A percentile compares a stretch with the other conserved stretches of the same genome.
These are phyloP conservation scores for Psephotus haematonotus DNA, from an alignment of 2,113 vertebrate genomes.

Conservation along the genomic window DNA sequence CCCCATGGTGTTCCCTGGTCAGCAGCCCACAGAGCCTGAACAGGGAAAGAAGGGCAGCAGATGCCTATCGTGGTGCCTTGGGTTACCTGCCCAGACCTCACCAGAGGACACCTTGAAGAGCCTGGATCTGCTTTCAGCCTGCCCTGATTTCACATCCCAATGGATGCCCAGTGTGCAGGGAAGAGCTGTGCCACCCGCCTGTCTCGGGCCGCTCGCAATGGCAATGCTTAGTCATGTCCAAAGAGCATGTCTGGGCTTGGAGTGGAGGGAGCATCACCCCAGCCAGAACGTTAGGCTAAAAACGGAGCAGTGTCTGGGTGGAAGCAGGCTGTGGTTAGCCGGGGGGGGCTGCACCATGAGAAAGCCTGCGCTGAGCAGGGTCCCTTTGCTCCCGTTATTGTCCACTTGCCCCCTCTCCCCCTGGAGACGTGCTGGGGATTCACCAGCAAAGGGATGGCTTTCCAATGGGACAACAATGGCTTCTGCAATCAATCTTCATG, in stretches of 20 bases:
- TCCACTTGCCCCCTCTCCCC: not conserved
- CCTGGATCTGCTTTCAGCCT: not conserved
- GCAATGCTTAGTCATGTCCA: not conserved
- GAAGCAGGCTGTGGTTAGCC: not conserved
- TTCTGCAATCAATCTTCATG: not conserved
- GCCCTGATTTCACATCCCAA: not conserved
- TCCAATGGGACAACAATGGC: not conserved
- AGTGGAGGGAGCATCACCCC: not conserved
- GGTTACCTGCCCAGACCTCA: not conserved
- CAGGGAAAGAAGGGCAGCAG: not conserved
- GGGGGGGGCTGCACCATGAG: not conserved
- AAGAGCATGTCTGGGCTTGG: not conserved
- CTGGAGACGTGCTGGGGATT: not conserved
- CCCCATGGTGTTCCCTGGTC: not conserved
- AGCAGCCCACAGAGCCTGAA: not conserved
- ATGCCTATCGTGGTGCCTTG: not conserved
- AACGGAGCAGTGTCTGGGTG: not conserved
- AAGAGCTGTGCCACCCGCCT: not conserved
- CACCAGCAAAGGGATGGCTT: slow-evolving; percentile 2
- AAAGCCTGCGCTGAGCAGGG: not conserved
- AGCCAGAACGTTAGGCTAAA: not conserved
- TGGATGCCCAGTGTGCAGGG: rapidly evolving
- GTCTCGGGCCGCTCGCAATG: rapidly evolving
- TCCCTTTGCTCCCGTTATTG: not conserved
- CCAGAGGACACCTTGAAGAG: not conserved